Evolutionary conservation across 1,140 invertebrate genomes (phyloP).

Genomic region (Archivesica marissinica): DNA sequence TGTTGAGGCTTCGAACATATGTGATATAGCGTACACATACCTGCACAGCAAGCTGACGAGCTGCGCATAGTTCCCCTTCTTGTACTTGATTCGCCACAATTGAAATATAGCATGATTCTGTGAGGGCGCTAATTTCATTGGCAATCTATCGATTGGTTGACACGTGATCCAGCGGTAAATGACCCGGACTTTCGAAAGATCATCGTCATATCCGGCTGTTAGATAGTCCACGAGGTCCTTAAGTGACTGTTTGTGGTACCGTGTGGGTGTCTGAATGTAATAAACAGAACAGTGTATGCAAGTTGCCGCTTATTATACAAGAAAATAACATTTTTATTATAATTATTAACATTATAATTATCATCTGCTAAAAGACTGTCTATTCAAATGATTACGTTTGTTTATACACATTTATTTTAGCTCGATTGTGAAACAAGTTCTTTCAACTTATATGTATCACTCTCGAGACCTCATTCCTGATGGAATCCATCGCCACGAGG

Average conservation of each 20-base stretch:
- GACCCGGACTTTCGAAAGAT: conserved; percentile 59
- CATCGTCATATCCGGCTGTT: conserved; percentile 45
- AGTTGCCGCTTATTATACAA: too few relatives aligned
- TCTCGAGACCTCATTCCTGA: too few relatives aligned
- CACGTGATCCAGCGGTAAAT: conserved; percentile 65
- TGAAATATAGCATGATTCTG: conserved; percentile 56
- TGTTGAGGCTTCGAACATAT: too few relatives aligned
- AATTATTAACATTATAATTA: neutral
- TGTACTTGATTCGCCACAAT: conserved; percentile 61
- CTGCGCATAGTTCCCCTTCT: conserved; percentile 68
- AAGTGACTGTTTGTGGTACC: conserved; percentile 12
- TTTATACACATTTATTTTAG: too few relatives aligned
- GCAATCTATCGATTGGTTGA: conserved; percentile 29
- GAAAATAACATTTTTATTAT: neutral
- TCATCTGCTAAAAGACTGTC: neutral
- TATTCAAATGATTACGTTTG: too few relatives aligned
- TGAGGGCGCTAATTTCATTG: conserved; percentile 3
- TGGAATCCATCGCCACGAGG: too few relatives aligned
- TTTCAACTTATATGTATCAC: too few relatives aligned
- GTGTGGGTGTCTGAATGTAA: conserved; percentile 29
- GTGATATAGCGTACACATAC: too few relatives aligned
- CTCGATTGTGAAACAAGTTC: too few relatives aligned
- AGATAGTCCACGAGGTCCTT: conserved; percentile 56
- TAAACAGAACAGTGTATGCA: too few relatives aligned
- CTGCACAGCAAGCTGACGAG: conserved; percentile 65